A percentile compares a stretch with the other conserved stretches of the same genome.
These are phyloP conservation scores for Dryococelus australis DNA, from an alignment of 2,888 invertebrate genomes.

Conservation along the genomic window DNA sequence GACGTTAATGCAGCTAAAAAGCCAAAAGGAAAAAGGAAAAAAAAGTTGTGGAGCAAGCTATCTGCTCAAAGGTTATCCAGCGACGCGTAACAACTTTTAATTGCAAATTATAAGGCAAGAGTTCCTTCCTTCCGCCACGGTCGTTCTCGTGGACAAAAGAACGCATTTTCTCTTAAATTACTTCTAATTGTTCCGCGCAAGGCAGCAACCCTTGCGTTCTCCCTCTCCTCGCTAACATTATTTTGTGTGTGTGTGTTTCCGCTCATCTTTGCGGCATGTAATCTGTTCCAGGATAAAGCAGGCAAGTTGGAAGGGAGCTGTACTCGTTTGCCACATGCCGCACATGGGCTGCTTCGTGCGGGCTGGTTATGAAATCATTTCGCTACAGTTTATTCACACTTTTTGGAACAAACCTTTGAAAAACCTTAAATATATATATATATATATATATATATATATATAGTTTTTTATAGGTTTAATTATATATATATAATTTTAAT, in stretches of 20 bases:
- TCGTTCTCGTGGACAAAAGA: not conserved
- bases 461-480: no score
- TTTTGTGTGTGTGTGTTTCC: not conserved
- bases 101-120: not conserved
- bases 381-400: no score
- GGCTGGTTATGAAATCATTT: no score
- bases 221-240: not conserved
- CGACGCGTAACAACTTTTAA: slow-evolving; percentile 10
- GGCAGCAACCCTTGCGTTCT: not conserved
- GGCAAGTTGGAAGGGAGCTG: not conserved
- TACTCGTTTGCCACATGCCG: no score
- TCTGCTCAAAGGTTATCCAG: not conserved
- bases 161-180: slow-evolving; percentile 2
- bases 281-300: not conserved
- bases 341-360: no score
- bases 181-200: not conserved
- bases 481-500: no score
- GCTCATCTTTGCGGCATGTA: not conserved
- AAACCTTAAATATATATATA: no score
- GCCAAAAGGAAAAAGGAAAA: not conserved
- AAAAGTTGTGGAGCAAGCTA: not conserved
- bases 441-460: no score
- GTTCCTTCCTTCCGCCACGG: not conserved
- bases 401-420: no score
- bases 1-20: no score